These are phyloP conservation scores for Poeciliopsis prolifica DNA, from an alignment of 2,113 vertebrate species.

Conservation along the genomic window DNA sequence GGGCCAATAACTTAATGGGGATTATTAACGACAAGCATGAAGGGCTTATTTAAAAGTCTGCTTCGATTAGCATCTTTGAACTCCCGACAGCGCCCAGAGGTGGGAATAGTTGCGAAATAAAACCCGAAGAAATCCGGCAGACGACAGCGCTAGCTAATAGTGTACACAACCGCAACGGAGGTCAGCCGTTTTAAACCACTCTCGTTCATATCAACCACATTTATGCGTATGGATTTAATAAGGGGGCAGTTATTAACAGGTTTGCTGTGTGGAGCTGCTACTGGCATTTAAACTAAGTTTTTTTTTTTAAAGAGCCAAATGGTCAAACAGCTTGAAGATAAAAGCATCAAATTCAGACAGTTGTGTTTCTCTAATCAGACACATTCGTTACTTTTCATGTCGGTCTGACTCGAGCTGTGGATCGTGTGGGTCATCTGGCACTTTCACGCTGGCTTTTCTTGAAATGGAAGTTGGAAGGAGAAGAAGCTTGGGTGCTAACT, in stretches of 20 bases:
- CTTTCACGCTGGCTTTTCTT: constrained; percentile 21
- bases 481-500: constrained; percentile 36
- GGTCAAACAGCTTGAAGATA: not conserved
- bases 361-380: not conserved
- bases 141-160: not conserved
- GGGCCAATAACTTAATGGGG: constrained; percentile 21
- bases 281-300: not conserved
- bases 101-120: not conserved
- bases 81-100: not conserved
- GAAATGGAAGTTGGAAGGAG: constrained; percentile 37
- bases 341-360: not conserved
- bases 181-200: not conserved
- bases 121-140: not conserved
- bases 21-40: not conserved
- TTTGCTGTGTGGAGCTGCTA: not conserved
- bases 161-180: not conserved
- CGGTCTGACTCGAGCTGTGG: not conserved
- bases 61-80: not conserved
- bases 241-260: not conserved
- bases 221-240: not conserved
- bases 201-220: not conserved
- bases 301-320: not conserved
- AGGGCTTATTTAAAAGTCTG: not conserved
- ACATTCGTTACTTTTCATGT: not conserved
- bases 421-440: constrained; percentile 3